phyloP scores from a whole-genome alignment of 2,888 invertebrate genomes.

The Tiphia femorata region DNA sequence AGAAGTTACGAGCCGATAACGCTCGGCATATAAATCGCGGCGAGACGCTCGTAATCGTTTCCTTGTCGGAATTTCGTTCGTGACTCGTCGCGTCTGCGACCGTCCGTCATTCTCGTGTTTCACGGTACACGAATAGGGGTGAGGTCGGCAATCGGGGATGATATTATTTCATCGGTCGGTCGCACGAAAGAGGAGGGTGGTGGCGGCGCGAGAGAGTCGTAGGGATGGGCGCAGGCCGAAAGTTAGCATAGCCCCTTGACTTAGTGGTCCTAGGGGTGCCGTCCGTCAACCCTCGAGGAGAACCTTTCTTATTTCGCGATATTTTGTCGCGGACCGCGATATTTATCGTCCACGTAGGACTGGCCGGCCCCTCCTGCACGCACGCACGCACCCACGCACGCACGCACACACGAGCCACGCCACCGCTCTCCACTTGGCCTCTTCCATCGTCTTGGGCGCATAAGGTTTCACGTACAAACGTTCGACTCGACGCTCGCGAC shows the following conservation, averaged over 20 bases:
- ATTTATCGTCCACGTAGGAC: constrained; percentile 61
- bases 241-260: constrained; percentile 66
- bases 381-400: not conserved
- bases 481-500: too few relatives aligned
- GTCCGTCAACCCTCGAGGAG: constrained; percentile 56
- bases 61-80: too few relatives aligned
- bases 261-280: constrained; percentile 68
- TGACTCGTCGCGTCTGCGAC: too few relatives aligned
- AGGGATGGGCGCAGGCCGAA: constrained; percentile 31
- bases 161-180: constrained; percentile 62
- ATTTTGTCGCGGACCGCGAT: constrained; percentile 64
- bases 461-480: too few relatives aligned
- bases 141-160: constrained; percentile 49
- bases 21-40: too few relatives aligned
- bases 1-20: constrained; percentile 13
- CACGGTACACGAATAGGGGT: constrained; percentile 43
- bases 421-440: too few relatives aligned
- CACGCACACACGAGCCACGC: not conserved
- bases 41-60: too few relatives aligned
- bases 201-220: constrained; percentile 39
- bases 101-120: constrained; percentile 33
- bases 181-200: too few relatives aligned
- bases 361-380: constrained; percentile 13
- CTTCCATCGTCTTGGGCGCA: not conserved
- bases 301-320: constrained; percentile 62